Evolutionary conservation across 2,113 vertebrate genomes (phyloP), one percentile per base, ranked within the genome.

Genomic region (Pteropus alecto): DNA sequence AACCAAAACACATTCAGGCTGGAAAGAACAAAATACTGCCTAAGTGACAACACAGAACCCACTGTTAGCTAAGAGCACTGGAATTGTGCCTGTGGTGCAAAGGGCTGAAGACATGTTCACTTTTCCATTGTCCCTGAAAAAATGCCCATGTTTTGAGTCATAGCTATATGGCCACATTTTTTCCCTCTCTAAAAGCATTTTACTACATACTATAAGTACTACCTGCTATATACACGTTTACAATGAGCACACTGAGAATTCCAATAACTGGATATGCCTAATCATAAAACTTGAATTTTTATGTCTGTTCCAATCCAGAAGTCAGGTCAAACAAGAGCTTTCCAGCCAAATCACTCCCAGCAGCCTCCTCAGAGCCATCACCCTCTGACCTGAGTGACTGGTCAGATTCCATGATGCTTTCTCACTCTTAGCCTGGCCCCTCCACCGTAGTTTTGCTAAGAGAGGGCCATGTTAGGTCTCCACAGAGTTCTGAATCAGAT

Each of bases 51-150:
- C 82, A 63, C 13, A 61, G 46, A 92, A 65, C 22, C 18, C 63
- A 77, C 30, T 38, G 43, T 71, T 43, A 84, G 70, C 94, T 70
- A 77, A 92, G 1, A 70, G 61, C 43, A n/a, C 48, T 19, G 73
- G 81, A 90, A 63, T 43, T 6, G 63, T 30, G 48, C 82, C 83
- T 78, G 30, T 7, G 73, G 92, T 7, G 16, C 63, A 70, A 19
- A 87, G 33, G 78, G 60, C 46, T 35, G 19, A 84, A 84, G 81
- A 46, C 0, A 2, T 48, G 51, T 16, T 81, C 76, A 43, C 92
- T 78, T 92, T 79, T 97, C 71, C 94, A 86, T 6, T 86, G 76
- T 92, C 76, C 58, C 74, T 48, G 30, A 92, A 84, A 77, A 92
- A 26, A 56, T 85, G 77, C 71, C 85, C 77, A 74, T 6, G 16